Evolutionary conservation across 2,888 invertebrate genomes (phyloP).

Genomic region (Eurytoma californica): DNA sequence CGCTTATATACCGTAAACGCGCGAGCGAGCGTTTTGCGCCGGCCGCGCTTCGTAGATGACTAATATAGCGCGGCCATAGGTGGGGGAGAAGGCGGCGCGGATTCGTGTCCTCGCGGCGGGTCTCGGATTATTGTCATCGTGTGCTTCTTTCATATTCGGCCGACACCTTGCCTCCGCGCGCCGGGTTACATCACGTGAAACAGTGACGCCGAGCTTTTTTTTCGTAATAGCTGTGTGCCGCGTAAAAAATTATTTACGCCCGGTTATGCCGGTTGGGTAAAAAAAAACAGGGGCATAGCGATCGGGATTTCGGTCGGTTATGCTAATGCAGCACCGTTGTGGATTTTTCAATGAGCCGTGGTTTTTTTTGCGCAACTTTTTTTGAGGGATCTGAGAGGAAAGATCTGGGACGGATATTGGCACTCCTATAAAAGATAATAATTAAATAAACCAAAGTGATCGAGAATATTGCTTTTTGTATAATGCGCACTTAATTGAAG

Average conservation of each 20-base stretch:
- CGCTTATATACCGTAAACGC: constrained; percentile 33
- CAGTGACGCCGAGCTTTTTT: not conserved
- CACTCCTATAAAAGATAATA: too few relatives aligned
- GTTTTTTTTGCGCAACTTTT: not conserved
- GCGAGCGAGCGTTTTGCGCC: constrained; percentile 42
- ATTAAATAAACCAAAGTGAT: too few relatives aligned
- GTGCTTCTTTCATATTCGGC: constrained; percentile 7
- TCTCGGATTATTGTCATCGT: constrained; percentile 14
- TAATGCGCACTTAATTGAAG: too few relatives aligned
- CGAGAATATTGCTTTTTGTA: too few relatives aligned
- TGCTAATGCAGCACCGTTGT: not conserved
- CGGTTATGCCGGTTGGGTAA: not conserved
- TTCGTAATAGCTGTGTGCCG: not conserved
- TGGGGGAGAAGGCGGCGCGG: not conserved
- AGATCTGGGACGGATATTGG: too few relatives aligned
- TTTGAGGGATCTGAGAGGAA: too few relatives aligned
- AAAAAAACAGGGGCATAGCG: not conserved
- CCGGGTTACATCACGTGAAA: not conserved
- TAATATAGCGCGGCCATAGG: constrained; percentile 33
- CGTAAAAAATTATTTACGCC: constrained; percentile 5
- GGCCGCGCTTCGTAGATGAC: constrained; percentile 49
- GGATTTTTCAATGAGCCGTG: not conserved
- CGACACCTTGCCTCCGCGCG: not conserved
- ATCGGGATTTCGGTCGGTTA: not conserved
- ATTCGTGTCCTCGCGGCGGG: constrained; percentile 2